phyloP scores from a whole-genome alignment of 2,113 vertebrate species.

The Alosa alosa region DNA sequence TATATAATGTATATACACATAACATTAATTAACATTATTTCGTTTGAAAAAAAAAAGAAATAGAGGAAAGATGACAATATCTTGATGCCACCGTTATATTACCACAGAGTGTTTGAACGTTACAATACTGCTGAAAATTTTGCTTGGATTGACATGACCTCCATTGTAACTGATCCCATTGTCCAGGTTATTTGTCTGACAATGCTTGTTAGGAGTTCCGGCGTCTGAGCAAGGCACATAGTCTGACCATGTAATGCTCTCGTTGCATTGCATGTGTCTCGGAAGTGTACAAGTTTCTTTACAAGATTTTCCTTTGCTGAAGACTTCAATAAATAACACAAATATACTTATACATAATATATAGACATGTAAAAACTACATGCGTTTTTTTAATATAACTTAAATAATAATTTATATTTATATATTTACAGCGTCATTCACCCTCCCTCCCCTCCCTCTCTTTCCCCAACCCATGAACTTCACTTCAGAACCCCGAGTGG shows the following conservation, averaged over 20 bases:
- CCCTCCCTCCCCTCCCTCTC: neutral
- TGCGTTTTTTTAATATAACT: slow-evolving; percentile 95
- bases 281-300: slow-evolving; percentile 55
- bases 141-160: slow-evolving; percentile 49
- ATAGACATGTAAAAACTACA: slow-evolving; percentile 99
- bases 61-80: slow-evolving; percentile 27
- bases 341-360: slow-evolving; percentile 80
- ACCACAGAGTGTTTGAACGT: slow-evolving; percentile 31
- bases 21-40: slow-evolving; percentile 5
- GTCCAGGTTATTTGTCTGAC: slow-evolving; percentile 29
- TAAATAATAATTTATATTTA: slow-evolving; percentile 99
- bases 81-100: slow-evolving; percentile 30
- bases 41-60: neutral
- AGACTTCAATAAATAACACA: slow-evolving; percentile 98
- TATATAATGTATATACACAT: slow-evolving; percentile 10
- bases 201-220: slow-evolving; percentile 18
- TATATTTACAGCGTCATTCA: slow-evolving; percentile 78
- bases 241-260: slow-evolving; percentile 66
- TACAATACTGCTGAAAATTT: slow-evolving; percentile 77
- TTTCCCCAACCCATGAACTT: neutral
- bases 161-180: slow-evolving; percentile 44
- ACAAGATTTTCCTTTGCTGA: slow-evolving; percentile 51
- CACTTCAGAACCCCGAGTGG: slow-evolving; percentile 19
- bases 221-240: slow-evolving; percentile 68
- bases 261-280: slow-evolving; percentile 66